Evolutionary conservation across 1,140 invertebrate genomes (phyloP), one percentile per base, ranked within the genome.

Genomic region (Drosophila arizonae): DNA sequence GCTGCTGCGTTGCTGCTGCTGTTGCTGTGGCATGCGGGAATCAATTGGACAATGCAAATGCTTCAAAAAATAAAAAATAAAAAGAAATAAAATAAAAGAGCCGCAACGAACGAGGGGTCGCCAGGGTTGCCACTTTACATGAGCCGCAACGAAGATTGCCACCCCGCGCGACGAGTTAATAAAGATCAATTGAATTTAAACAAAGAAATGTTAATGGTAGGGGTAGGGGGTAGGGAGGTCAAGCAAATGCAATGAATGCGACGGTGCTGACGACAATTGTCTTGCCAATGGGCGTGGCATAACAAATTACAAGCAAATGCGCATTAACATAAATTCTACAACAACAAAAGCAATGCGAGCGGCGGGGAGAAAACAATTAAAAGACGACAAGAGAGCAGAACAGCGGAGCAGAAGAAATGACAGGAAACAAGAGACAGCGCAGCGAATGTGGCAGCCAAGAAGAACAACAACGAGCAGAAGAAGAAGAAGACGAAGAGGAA

Each of bases 161-260:
- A 67, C 46, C 66, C 66, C 70, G 30, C 70, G 26, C 11, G 30
- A 6, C 46, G 45, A 68, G 79, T 84, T 87, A 87, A 87, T 87
- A 80, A 88, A 87, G 84, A 88, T 87, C 84, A 87, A 87, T 87
- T 88, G 84, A 87, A 87, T 87, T 87, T 87, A 87, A 87, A 87
- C 84, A 87, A 87, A 88, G 84, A 67, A 72, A 71, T 58, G n/a
- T 48, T 39, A 51, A 8, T 3, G 45, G 56, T 33, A 54, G 54
- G 43, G 39, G 13, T 46, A 15, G 61, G 54, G 43, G 39, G 13
- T 46, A 15, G 61, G 9, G 55, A 66, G 57, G 69, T 69, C 78
- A 82, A 82, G 72, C 71, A 72, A 78, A 74, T 69, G 78, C 71
- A 58, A 56, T 30, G 51, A 39, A 39, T 39, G 9, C 54, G 17